Evolutionary conservation across 2,797 vertebrate genomes (phyloP), one percentile per base, ranked within the genome.

Genomic region (Sebastiscus albofasciatus): DNA sequence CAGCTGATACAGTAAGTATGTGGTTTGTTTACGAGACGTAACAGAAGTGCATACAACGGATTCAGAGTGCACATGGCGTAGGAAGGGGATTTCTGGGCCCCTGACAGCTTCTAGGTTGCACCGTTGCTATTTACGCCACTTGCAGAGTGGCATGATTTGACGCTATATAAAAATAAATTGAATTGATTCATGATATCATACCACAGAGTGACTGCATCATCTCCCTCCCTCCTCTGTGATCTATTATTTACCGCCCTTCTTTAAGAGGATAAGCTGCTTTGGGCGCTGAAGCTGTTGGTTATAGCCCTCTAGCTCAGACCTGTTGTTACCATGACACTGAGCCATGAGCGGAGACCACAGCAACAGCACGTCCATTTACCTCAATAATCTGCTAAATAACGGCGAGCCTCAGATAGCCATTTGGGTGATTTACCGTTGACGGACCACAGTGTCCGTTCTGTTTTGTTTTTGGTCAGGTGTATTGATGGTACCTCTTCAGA

Each of bases 281-380:
- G 52, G 26, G 72, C 31, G 49, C 31, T 1, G 67, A 11, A 73
- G 68, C 68, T 75, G 83, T 80, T 75, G 80, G 55, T 62, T 7
- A 18, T 16, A 42, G 39, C 39, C 34, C 72, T 70, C 67, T 8
- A 29, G 52, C 67, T 75, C 77, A 55, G 84, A 72, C 66, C 89
- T 83, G 78, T 58, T n/a, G 88, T 93, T 93, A 62, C 89, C 92
- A 93, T 91, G 90, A 75, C 88, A 59, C 77, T 75, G 83, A 84
- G 75, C 62, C 65, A 11, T 12, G 58, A 88, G 77, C 39, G 22
- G 77, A 85, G 66, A 59, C 52, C 77, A 56, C 62, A 42, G 86
- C 79, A 78, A 60, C 85, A 83, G 66, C 75, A 77, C 76, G 67
- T 74, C 81, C 62, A 67, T 74, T 80, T 73, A 72, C 13, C 27